These are phyloP conservation scores for Amblyteles armatorius DNA, from an alignment of 2,888 invertebrate species.

Conservation along the genomic window DNA sequence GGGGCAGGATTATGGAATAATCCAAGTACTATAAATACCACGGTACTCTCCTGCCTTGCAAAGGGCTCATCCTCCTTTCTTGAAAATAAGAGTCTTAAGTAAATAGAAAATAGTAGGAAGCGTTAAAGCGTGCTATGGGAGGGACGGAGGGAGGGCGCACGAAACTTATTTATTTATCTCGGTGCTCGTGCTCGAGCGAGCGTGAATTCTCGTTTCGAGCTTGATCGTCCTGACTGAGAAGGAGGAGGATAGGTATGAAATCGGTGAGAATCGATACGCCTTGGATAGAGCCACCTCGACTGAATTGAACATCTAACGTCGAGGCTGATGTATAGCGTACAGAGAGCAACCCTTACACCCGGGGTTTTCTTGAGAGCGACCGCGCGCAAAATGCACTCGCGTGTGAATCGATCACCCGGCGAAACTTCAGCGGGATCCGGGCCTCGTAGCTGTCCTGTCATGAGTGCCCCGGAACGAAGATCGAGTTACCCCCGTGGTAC, in stretches of 20 bases:
- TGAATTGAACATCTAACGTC: conserved; percentile 55
- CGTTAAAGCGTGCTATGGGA: conserved; percentile 42
- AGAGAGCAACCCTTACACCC: conserved; percentile 3
- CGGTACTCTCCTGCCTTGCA: conserved; percentile 69
- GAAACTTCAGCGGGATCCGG: conserved; percentile 68
- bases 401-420: conserved; percentile 72
- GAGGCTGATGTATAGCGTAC: conserved; percentile 16
- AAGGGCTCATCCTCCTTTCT: conserved; percentile 71
- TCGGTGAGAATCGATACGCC: conserved; percentile 54
- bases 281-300: conserved; percentile 30
- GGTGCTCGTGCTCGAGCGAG: conserved; percentile 35
- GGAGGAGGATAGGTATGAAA: conserved; percentile 36
- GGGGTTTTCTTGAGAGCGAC: conserved; percentile 45
- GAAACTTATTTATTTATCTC: conserved; percentile 61
- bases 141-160: too few relatives aligned
- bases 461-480: conserved; percentile 61
- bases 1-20: conserved; percentile 79
- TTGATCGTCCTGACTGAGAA: conserved; percentile 24
- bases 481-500: conserved; percentile 63
- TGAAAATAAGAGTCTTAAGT: conserved; percentile 73
- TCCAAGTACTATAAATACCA: conserved; percentile 83
- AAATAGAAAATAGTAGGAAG: conserved; percentile 65
- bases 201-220: conserved; percentile 42
- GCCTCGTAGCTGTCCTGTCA: conserved; percentile 63
- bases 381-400: conserved; percentile 53